Conservation (phyloP, 2,888 invertebrate species). For the Euzetes globulus region DNA sequence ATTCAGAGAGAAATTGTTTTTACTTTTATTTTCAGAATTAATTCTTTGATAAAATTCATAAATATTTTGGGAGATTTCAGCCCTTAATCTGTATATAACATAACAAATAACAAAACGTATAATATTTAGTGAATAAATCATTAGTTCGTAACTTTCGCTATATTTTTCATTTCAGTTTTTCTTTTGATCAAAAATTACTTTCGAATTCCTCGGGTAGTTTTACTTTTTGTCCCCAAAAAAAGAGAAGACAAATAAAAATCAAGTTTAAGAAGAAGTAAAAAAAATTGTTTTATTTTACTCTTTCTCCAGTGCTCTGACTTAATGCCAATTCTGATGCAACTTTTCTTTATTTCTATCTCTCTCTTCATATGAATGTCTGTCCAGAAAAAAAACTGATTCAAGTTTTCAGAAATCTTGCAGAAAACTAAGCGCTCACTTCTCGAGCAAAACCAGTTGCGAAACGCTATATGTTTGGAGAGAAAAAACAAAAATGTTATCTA, state of each 20-base stretch:
- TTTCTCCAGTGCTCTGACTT: no score
- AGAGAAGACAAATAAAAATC: background rate
- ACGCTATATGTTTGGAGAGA: background rate
- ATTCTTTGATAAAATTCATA: background rate
- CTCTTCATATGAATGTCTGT: background rate
- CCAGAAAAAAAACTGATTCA: background rate
- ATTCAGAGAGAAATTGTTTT: no score
- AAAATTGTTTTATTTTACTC: no score
- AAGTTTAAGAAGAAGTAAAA: no score
- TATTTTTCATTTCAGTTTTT: background rate
- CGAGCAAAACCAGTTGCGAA: background rate
- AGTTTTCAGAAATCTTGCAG: background rate
- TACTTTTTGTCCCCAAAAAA: background rate
- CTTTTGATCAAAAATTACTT: background rate
- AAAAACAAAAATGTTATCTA: background rate
- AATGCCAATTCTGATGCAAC: no score
- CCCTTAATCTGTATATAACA: background rate
- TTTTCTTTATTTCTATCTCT: background rate
- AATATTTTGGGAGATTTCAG: background rate
- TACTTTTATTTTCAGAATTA: no score
- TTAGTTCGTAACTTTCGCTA: background rate
- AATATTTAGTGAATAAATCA: constrained; percentile 6
- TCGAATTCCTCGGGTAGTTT: background rate
- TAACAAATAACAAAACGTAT: background rate
- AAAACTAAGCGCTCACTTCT: background rate